phyloP scores from a whole-genome alignment of 2,113 vertebrate species.

The Eidolon helvum region DNA sequence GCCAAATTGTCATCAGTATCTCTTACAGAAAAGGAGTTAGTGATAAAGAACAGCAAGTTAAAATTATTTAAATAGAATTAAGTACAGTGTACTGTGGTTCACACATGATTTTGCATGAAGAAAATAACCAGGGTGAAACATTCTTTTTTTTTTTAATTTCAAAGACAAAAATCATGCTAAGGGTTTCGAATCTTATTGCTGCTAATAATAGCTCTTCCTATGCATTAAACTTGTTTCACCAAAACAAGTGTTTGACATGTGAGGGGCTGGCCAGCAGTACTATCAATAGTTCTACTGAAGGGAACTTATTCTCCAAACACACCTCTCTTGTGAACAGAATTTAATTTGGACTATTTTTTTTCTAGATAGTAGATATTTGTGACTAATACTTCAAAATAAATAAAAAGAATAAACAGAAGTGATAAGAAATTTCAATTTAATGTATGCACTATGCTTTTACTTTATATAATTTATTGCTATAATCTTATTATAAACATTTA shows the following conservation, averaged over 20 bases:
- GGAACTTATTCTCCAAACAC: slow-evolving; percentile 46
- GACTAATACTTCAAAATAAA: background rate
- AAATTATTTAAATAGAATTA: slow-evolving; percentile 66
- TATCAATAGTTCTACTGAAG: slow-evolving; percentile 47
- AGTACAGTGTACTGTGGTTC: background rate
- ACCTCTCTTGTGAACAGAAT: slow-evolving; percentile 29
- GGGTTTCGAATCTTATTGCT: slow-evolving; percentile 32
- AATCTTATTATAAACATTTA: background rate
- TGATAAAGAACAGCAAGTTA: slow-evolving; percentile 41
- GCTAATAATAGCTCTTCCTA: slow-evolving; percentile 58
- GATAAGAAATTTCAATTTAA: background rate
- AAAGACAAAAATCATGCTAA: slow-evolving; percentile 59
- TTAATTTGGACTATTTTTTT: slow-evolving; percentile 35
- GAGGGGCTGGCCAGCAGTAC: background rate
- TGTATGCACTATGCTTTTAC: background rate
- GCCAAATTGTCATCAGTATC: slow-evolving; percentile 53
- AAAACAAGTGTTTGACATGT: slow-evolving; percentile 58
- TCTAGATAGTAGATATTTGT: background rate
- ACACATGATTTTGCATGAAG: slow-evolving; percentile 4
- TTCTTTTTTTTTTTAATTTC: background rate
- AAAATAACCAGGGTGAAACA: background rate
- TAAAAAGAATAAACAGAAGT: background rate
- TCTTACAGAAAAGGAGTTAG: slow-evolving; percentile 42
- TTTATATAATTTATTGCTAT: background rate
- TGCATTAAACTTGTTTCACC: slow-evolving; percentile 37